Evolutionary conservation across 53 echinoderm and acorn worm species (phyloP).

Genomic region (Zoroaster sp.): DNA sequence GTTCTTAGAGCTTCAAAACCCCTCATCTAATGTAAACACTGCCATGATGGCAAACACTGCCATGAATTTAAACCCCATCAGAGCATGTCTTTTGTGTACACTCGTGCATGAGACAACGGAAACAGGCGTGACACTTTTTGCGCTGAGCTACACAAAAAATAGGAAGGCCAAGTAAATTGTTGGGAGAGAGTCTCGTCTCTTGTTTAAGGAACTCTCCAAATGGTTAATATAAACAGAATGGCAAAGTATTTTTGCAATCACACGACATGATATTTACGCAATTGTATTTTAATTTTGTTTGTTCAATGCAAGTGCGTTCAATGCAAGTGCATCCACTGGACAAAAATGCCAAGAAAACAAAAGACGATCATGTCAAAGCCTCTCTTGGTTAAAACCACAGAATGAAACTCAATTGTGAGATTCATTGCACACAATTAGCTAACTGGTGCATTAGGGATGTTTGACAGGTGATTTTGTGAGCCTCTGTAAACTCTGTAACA

Average conservation of each 20-base stretch:
- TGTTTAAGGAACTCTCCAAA: not conserved
- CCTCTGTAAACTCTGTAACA: no score
- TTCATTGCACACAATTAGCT: no score
- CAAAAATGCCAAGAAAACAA: not conserved
- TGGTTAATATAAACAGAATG: not conserved
- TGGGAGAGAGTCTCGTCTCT: not conserved
- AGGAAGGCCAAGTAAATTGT: not conserved
- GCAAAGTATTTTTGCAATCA: not conserved
- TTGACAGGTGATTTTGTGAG: no score
- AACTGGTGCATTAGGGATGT: no score
- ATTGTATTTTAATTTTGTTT: not conserved
- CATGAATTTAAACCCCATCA: not conserved
- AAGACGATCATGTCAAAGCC: not conserved
- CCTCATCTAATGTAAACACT: not conserved
- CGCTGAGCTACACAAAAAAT: not conserved
- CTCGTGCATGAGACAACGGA: not conserved
- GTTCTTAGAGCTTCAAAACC: not conserved
- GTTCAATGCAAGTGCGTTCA: not conserved
- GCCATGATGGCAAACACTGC: not conserved
- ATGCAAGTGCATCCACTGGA: not conserved
- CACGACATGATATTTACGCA: not conserved
- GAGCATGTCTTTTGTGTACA: not conserved
- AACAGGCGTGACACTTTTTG: not conserved
- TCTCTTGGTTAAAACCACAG: not conserved
- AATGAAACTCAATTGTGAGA: not conserved